Evolutionary conservation across 2,888 invertebrate species (phyloP).

Genomic region (Erebia ligea): DNA sequence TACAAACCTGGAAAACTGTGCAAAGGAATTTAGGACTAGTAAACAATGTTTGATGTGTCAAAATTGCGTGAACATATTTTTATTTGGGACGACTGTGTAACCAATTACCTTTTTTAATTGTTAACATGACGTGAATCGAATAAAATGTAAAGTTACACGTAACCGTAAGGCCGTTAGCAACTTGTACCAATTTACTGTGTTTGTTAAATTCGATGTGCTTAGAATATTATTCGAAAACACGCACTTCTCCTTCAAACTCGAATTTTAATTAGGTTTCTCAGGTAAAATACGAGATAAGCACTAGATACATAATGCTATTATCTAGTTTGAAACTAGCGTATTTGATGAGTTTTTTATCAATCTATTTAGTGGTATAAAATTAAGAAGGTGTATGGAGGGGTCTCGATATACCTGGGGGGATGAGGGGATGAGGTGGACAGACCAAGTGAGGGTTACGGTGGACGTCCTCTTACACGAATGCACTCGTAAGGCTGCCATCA

Average conservation of each 20-base stretch:
- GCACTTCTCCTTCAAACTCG: background rate
- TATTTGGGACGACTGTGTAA: background rate
- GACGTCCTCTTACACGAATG: too few relatives aligned
- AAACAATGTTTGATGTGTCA: background rate
- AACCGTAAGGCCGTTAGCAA: background rate
- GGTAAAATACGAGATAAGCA: background rate
- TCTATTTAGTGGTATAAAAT: too few relatives aligned
- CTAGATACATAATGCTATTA: too few relatives aligned
- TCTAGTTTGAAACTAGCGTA: too few relatives aligned
- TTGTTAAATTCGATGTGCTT: background rate
- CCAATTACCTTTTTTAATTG: slow-evolving; percentile 19
- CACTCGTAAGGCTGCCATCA: too few relatives aligned
- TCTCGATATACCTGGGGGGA: too few relatives aligned
- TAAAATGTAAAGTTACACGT: slow-evolving; percentile 14
- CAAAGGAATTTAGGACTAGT: slow-evolving; percentile 7
- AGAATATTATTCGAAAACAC: background rate
- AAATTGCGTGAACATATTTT: background rate
- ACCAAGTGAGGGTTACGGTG: too few relatives aligned
- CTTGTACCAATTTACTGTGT: background rate
- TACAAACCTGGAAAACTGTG: background rate
- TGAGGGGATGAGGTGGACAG: too few relatives aligned
- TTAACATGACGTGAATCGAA: slow-evolving; percentile 8
- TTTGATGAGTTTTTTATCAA: too few relatives aligned
- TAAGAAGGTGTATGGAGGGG: too few relatives aligned
- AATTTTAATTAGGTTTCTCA: background rate